These are phyloP conservation scores for Ictalurus punctatus DNA, from an alignment of 2,113 vertebrate genomes.

Conservation along the genomic window DNA sequence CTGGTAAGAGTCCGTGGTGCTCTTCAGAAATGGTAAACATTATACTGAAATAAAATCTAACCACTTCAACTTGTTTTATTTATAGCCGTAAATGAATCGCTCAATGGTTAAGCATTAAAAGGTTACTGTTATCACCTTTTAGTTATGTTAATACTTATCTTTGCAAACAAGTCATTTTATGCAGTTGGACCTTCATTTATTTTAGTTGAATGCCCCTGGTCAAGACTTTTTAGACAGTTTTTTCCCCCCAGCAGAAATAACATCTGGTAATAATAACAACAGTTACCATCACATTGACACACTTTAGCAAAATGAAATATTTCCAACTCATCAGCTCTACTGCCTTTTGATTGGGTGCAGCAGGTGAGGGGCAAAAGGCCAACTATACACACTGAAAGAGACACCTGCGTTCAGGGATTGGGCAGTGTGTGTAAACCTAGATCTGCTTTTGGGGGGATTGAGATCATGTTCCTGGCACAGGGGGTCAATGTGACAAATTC, in stretches of 20 bases:
- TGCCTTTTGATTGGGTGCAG: conserved; percentile 49
- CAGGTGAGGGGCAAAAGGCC: conserved; percentile 51
- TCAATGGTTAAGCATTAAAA: neutral
- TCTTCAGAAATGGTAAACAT: neutral
- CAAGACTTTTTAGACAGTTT: neutral
- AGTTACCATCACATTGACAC: conserved; percentile 13
- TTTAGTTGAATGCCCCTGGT: neutral
- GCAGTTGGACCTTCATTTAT: neutral
- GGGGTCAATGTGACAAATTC: conserved; percentile 56
- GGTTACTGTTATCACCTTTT: neutral
- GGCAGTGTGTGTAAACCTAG: conserved; percentile 61
- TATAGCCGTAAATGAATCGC: neutral
- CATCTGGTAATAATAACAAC: neutral
- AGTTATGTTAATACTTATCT: neutral
- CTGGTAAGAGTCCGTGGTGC: neutral
- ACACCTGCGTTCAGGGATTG: conserved; percentile 36
- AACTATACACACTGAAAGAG: conserved; percentile 56
- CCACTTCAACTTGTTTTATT: neutral
- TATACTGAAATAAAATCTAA: neutral
- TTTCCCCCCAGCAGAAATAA: neutral
- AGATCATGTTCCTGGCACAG: conserved; percentile 58
- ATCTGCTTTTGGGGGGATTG: conserved; percentile 57
- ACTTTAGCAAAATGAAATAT: conserved; percentile 22
- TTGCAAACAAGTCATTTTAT: neutral
- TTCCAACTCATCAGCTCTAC: conserved; percentile 1